Percentiles rank a stretch among this genome's conserved stretches.
These are phyloP conservation scores for Diadema setosum DNA, from an alignment of 35 echinoderm and acorn worm species.

Conservation along the genomic window DNA sequence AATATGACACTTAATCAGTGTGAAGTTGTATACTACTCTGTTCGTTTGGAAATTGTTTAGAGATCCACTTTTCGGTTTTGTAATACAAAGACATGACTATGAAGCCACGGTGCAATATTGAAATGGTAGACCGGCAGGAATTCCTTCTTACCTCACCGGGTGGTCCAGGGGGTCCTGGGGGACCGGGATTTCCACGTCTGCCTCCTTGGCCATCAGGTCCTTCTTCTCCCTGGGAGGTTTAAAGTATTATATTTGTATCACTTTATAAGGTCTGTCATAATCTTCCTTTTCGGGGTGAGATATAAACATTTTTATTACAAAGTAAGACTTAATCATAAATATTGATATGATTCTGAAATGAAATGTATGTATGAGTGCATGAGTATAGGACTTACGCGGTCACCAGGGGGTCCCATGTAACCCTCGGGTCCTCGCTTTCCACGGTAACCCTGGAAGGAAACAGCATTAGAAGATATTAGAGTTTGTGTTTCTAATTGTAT, in stretches of 20 bases:
- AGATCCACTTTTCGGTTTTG: not conserved
- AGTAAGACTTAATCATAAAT: too few relatives aligned
- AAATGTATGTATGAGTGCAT: too few relatives aligned
- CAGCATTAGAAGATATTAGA: too few relatives aligned
- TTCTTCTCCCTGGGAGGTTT: not conserved
- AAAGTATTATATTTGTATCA: too few relatives aligned
- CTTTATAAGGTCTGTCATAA: too few relatives aligned
- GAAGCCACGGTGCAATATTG: not conserved
- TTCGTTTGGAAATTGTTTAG: not conserved
- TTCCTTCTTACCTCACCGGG: conserved; percentile 10
- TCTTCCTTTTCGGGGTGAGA: too few relatives aligned
- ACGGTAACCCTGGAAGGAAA: conserved; percentile 44
- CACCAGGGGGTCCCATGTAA: conserved; percentile 57
- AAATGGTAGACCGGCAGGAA: too few relatives aligned
- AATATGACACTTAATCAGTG: not conserved
- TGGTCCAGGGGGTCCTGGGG: conserved; percentile 37
- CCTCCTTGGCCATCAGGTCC: not conserved
- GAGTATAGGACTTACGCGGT: conserved; percentile 45
- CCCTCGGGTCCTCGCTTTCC: conserved; percentile 45
- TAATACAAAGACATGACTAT: not conserved
- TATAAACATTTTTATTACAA: too few relatives aligned
- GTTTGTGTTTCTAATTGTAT: too few relatives aligned
- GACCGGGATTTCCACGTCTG: not conserved
- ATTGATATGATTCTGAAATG: too few relatives aligned
- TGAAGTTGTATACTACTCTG: not conserved